Conservation (phyloP, 2,113 vertebrate genomes). For the Triplophysa siluroides region DNA sequence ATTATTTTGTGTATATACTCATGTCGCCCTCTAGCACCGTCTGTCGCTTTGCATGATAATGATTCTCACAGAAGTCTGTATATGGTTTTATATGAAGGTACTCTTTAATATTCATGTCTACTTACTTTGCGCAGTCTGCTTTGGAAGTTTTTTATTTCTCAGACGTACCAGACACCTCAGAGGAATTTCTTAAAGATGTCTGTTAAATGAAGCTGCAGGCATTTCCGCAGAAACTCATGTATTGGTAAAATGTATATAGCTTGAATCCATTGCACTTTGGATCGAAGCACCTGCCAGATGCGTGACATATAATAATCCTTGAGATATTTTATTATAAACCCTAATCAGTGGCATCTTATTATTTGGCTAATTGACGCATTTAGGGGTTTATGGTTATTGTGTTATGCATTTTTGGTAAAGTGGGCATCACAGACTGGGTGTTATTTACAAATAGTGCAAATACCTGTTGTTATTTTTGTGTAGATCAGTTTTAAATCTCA, state of each 20-base stretch:
- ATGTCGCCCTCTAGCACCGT: constrained; percentile 56
- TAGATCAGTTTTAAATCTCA: background rate
- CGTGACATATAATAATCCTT: too few relatives aligned
- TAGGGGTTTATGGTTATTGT: too few relatives aligned
- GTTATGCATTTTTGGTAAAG: too few relatives aligned
- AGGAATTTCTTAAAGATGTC: constrained; percentile 17
- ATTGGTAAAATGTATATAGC: too few relatives aligned
- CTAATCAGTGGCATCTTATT: too few relatives aligned
- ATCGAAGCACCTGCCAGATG: too few relatives aligned
- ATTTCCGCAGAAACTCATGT: background rate
- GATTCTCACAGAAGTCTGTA: constrained; percentile 40
- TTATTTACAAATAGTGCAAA: too few relatives aligned
- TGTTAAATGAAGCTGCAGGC: constrained; percentile 19
- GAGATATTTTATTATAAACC: too few relatives aligned
- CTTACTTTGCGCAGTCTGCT: background rate
- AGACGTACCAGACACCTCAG: constrained; percentile 6
- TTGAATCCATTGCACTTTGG: too few relatives aligned
- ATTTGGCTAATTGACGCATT: too few relatives aligned
- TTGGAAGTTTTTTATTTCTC: constrained; percentile 22
- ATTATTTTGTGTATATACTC: constrained; percentile 62
- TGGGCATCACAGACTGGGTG: too few relatives aligned
- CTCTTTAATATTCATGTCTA: constrained; percentile 34
- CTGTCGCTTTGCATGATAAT: constrained; percentile 64
- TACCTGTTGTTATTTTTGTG: background rate
- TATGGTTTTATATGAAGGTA: constrained; percentile 30